Conservation (phyloP, 2,113 vertebrate genomes). For the Platichthys stellatus region DNA sequence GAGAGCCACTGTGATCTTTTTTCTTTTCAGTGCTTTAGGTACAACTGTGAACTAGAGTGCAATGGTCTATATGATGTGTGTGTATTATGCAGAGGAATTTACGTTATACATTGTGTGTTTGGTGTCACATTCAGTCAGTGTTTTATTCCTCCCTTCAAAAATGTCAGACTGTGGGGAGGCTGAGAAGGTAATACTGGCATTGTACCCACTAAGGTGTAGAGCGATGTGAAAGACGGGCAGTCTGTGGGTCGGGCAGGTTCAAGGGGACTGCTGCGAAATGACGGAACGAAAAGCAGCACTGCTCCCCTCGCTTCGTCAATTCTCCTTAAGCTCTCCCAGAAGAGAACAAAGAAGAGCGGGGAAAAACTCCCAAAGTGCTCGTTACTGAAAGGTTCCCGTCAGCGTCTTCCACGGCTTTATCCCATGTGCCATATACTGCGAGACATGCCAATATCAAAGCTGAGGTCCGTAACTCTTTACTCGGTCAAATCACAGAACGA, state of each 20-base stretch:
- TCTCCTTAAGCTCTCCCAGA: constrained; percentile 33
- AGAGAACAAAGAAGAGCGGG: constrained; percentile 28
- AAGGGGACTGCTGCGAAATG: constrained; percentile 29
- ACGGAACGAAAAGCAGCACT: constrained; percentile 18
- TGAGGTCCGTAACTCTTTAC: not conserved
- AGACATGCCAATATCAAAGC: constrained; percentile 19
- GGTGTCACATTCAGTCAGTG: not conserved
- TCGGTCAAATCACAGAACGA: not conserved
- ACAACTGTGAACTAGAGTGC: not conserved
- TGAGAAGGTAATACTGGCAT: not conserved
- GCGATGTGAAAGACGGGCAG: constrained; percentile 22
- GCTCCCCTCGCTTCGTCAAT: constrained; percentile 24
- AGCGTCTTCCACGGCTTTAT: constrained; percentile 11
- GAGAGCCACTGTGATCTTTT: not conserved
- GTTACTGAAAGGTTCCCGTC: constrained; percentile 32
- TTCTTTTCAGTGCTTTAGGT: not conserved
- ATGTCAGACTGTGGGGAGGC: not conserved
- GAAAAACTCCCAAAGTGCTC: constrained; percentile 39
- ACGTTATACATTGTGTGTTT: not conserved
- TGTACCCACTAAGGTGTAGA: not conserved
- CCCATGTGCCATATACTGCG: not conserved
- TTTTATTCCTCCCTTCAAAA: not conserved
- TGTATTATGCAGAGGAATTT: not conserved
- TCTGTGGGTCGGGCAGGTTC: constrained; percentile 40
- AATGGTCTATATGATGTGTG: not conserved